Base-by-base conservation (phyloP, 2,888 invertebrate species). In the Gortyna flavago region DNA sequence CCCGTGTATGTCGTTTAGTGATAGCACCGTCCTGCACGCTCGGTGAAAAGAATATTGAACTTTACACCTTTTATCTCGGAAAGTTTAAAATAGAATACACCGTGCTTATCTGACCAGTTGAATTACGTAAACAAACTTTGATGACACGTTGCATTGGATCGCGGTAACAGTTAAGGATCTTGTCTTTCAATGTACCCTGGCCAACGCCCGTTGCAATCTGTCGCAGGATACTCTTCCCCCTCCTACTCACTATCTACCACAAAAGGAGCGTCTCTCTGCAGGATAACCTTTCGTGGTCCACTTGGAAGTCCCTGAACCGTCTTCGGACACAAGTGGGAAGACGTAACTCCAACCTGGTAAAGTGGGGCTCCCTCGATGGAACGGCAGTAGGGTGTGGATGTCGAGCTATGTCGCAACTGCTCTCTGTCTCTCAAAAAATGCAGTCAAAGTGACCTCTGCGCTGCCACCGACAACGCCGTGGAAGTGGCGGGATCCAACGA, bases 1-100 rank as follows among this genome's bases (percentile, higher is more conserved):
- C 65, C 70, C 32, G 35, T 41, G 69, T 64, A 70, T 64, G 35
- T 35, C 29, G 16, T 65, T 51, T 38, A 38, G 32, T 71, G 5
- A 44, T 25, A 62, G 38, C 0, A 35, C 38, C 0, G 48, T 32
- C n/a, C 21, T 69, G 16, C 54, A 21, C 2, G n/a, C 48, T 51
- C n/a, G 1, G 7, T 21, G 9, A 18, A 59, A 67, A 8, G 21
- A 61, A 32, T 21, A 9, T 67, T 51, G 32, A 67, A 41, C 66
- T 66, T 57, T 65, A 57, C 3, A 25, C 0, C 0, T 16, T 11
- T 41, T 38, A 4, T 29, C 6, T n/a, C 13, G 0, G 48, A 65
- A 6, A 38, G 18, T 25, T 64, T 29, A 13, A 65, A 75, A 57
- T 48, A 32, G 38, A 65, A 65, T 9, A 29, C 29, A 65, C 6